Evolutionary conservation across 2,113 vertebrate genomes (phyloP), one percentile per base, ranked within the genome.

Genomic region (Sarotherodon lohbergeri): DNA sequence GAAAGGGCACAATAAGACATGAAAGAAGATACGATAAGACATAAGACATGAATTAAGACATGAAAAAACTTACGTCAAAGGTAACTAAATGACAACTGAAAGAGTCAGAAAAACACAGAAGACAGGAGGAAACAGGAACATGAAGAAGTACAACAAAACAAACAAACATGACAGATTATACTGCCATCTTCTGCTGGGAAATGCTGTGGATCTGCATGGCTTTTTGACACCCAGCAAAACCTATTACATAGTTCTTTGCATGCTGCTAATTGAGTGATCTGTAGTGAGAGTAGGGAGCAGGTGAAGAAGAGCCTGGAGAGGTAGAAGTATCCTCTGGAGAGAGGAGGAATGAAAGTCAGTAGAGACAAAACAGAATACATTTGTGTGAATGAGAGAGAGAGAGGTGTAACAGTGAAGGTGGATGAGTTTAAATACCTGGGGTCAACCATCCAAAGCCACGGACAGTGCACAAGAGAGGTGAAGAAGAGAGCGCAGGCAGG

Each of bases 291-390:
- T 41, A 22, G 11, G 63, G 36, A 41, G 63, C 36, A 68, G 36
- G 36, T 41, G 32, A 66, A 36, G 32, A 32, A 66, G 32, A 66
- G 57, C 57, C 29, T 61, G 9, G 32, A 36, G 61, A 36, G 32
- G 61, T 66, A 2, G 11, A 68, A 39, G 34, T 22, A 39, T 66
- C n/a, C 55, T 27, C 55, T 27, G 55, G 55, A 57, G 12, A 57
- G 24, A 27, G 14, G 27, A 59, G 24, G 56, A 29, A 59, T 59
- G 36, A 41, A 41, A 41, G 63, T 68, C 34, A 41, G 11, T 68
- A 68, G 6, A 66, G 19, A 19, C 0, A 3, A 68, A 22, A 2
- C 34, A 14, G n/a, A 22, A 0, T 68, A 22, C 3, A 24, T 43
- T 14, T 71, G 39, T 43, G n/a, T 24, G 36, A 71, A 71, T 24